Base-by-base conservation (phyloP, 2,113 vertebrate species). In the Mesocricetus auratus region DNA sequence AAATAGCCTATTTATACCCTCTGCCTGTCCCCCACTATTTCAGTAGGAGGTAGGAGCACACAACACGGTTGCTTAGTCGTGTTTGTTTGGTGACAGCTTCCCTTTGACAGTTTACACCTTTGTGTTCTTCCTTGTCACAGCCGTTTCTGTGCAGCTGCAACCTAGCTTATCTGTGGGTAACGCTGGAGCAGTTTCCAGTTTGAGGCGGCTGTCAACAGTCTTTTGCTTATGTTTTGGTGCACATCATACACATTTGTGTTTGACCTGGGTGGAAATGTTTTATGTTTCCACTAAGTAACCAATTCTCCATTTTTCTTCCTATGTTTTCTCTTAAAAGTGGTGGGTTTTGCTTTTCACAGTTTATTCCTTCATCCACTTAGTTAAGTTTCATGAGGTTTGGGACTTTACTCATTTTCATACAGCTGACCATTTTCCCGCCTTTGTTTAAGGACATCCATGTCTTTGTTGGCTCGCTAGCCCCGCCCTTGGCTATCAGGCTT, bases 291-390 rank as follows among this genome's bases (percentile, higher is more conserved):
- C 86, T 71, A 15, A 95, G 2, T 62, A 82, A 24, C 26, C 42
- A 50, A 31, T 62, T 69, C 36, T 33, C 29, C 42, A 13, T 15
- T 50, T 79, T 7, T 68, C 42, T 33, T 93, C 58, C 33, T 17
- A 10, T 68, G 12, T 60, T 95, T 92, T 92, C 85, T 83, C 89
- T 53, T 60, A 42, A 77, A 82, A 50, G 60, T 83, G 15, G 73
- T 75, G n/a, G 22, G 50, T 21, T 85, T 78, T 87, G 12, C 58
- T 77, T 86, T 93, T 68, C 66, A 42, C 1, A 19, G 13, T 94
- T 79, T 26, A n/a, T 60, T 93, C 74, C 58, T 42, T 68, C 12
- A 36, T 60, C 8, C 13, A n/a, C 33, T 11, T 53, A 50, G 74
- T 36, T 93, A 17, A 29, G 11, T 73, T 82, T 16, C 16, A 15